These are phyloP conservation scores for Siniperca scherzeri DNA, from an alignment of 2,797 vertebrate genomes.

Conservation along the genomic window DNA sequence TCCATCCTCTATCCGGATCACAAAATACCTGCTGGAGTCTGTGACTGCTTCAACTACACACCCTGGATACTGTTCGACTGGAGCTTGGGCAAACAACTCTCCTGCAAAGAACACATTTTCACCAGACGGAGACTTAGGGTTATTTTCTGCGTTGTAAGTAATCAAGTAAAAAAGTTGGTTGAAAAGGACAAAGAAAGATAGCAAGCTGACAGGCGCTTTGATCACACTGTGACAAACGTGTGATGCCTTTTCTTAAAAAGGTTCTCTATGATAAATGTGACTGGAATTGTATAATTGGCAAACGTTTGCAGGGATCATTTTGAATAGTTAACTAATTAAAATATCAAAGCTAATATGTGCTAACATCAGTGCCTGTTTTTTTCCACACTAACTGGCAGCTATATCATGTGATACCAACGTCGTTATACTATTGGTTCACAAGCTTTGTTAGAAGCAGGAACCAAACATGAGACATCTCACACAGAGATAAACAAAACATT, in stretches of 20 bases:
- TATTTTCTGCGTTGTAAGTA: neutral
- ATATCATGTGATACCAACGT: no score
- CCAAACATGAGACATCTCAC: no score
- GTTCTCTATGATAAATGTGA: neutral
- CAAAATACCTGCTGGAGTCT: conserved; percentile 97
- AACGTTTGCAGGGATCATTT: neutral
- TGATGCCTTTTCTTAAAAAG: neutral
- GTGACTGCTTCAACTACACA: conserved; percentile 90
- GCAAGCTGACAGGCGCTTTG: neutral
- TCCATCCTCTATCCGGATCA: conserved; percentile 93
- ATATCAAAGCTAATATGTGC: no score
- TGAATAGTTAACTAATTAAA: neutral
- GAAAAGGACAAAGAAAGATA: neutral
- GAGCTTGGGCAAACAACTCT: conserved; percentile 95
- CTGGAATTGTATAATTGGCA: neutral
- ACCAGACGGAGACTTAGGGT: conserved; percentile 10
- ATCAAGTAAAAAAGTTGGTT: neutral
- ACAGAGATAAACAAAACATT: no score
- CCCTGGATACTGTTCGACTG: conserved; percentile 95
- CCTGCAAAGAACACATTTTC: conserved; percentile 82
- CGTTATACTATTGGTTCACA: no score
- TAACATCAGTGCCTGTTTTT: no score
- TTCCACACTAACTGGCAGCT: no score
- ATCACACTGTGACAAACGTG: neutral
- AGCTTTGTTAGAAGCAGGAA: no score